phyloP scores from a whole-genome alignment of 2,797 vertebrate species.

The Phrynocephalus vlangalii region DNA sequence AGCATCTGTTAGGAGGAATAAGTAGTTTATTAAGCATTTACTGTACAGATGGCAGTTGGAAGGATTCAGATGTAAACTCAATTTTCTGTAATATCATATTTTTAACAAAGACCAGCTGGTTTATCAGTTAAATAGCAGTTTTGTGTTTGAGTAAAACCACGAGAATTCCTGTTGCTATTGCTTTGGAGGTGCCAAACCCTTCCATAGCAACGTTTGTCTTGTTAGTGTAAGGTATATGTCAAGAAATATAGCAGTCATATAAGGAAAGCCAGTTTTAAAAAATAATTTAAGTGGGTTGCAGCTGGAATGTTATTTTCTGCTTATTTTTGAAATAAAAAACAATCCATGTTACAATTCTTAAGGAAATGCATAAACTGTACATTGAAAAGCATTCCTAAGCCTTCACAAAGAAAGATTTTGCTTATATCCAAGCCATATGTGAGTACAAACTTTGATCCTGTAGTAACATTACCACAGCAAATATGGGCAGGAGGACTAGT shows the following conservation, averaged over 20 bases:
- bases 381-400: not conserved
- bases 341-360: not conserved
- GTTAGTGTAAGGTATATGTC: conserved; percentile 35
- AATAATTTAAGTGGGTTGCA: not conserved
- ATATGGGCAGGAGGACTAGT: not conserved
- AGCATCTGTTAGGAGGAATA: conserved; percentile 60
- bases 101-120: conserved; percentile 67
- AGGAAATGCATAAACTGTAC: conserved; percentile 4
- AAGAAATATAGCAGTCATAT: conserved; percentile 6
- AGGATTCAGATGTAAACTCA: conserved; percentile 68
- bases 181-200: conserved; percentile 46
- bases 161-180: conserved; percentile 28
- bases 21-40: conserved; percentile 70
- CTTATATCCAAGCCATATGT: not conserved
- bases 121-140: conserved; percentile 60
- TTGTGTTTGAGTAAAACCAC: conserved; percentile 49
- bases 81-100: conserved; percentile 69
- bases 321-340: conserved; percentile 1
- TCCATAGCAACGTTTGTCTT: conserved; percentile 27
- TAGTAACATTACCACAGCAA: not conserved
- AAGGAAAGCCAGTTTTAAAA: not conserved
- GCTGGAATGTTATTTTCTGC: not conserved
- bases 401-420: not conserved
- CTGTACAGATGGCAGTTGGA: conserved; percentile 75
- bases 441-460: not conserved